These are phyloP conservation scores for Saccopteryx leptura DNA, from an alignment of 2,113 vertebrate species.

Conservation along the genomic window DNA sequence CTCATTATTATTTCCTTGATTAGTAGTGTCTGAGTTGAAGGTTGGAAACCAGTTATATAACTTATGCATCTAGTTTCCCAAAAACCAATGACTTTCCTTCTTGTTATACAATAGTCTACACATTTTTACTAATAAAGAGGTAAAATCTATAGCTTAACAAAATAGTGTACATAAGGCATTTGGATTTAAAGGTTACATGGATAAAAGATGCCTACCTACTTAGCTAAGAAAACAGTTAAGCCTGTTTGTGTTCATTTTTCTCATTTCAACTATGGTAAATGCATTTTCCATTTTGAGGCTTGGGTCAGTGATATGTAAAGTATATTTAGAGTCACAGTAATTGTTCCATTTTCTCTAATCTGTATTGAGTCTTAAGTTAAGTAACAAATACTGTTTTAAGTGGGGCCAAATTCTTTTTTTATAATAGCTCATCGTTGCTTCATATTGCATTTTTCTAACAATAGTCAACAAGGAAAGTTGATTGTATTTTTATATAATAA, in stretches of 20 bases:
- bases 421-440: not conserved
- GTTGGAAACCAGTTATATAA: conserved; percentile 79
- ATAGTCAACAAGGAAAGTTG: not conserved
- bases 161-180: not conserved
- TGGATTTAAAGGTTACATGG: conserved; percentile 53
- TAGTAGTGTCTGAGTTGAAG: conserved; percentile 73
- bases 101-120: conserved; percentile 10
- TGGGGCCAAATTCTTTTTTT: not conserved
- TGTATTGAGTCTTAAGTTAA: conserved; percentile 50
- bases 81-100: conserved; percentile 48
- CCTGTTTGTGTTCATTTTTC: conserved; percentile 49
- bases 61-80: conserved; percentile 64
- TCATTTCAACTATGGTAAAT: not conserved
- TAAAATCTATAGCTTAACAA: not conserved
- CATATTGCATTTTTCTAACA: not conserved
- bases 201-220: conserved; percentile 19
- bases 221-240: conserved; percentile 9
- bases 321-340: conserved; percentile 28
- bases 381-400: conserved; percentile 56
- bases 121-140: conserved; percentile 48
- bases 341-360: conserved; percentile 29
- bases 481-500: not conserved
- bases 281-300: conserved; percentile 46
- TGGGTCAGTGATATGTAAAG: not conserved
- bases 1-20: conserved; percentile 77